These are phyloP conservation scores for Caenorhabditis uteleia DNA, from an alignment of 2,888 invertebrate genomes.

Conservation along the genomic window DNA sequence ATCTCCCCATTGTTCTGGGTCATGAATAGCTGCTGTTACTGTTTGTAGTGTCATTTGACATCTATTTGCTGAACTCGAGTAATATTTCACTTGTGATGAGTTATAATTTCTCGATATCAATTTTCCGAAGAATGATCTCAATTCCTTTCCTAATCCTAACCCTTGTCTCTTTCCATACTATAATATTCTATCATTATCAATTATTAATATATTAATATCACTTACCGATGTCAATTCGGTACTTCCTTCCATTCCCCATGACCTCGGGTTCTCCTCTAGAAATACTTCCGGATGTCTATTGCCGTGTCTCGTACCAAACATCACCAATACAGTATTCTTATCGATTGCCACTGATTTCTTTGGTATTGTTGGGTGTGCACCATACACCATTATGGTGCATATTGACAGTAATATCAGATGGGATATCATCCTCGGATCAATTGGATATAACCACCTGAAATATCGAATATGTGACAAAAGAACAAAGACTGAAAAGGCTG, in stretches of 20 bases:
- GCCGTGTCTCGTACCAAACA: constrained; percentile 42
- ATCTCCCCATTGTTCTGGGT: constrained; percentile 47
- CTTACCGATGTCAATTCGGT: constrained; percentile 43
- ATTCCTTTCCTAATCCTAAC: constrained; percentile 48
- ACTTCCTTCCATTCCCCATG: constrained; percentile 56
- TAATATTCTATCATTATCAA: too few relatives aligned
- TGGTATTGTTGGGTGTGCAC: constrained; percentile 17
- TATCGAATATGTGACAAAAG: too few relatives aligned
- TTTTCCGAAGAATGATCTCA: constrained; percentile 46
- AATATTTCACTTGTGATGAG: constrained; percentile 49
- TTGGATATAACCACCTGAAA: too few relatives aligned
- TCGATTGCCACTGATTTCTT: constrained; percentile 23
- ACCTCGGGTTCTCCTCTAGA: constrained; percentile 33
- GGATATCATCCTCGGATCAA: too few relatives aligned
- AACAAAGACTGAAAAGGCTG: too few relatives aligned
- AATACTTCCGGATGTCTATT: constrained; percentile 54
- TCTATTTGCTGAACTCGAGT: constrained; percentile 52
- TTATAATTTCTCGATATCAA: constrained; percentile 37
- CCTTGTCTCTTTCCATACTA: constrained; percentile 57
- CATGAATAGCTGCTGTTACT: constrained; percentile 47
- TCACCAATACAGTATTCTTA: constrained; percentile 21
- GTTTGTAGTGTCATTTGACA: constrained; percentile 61
- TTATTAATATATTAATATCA: too few relatives aligned
- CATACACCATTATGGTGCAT: too few relatives aligned
- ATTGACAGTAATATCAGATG: too few relatives aligned